Conservation (phyloP, 1,140 invertebrate genomes). For the Drosophila burlai region DNA sequence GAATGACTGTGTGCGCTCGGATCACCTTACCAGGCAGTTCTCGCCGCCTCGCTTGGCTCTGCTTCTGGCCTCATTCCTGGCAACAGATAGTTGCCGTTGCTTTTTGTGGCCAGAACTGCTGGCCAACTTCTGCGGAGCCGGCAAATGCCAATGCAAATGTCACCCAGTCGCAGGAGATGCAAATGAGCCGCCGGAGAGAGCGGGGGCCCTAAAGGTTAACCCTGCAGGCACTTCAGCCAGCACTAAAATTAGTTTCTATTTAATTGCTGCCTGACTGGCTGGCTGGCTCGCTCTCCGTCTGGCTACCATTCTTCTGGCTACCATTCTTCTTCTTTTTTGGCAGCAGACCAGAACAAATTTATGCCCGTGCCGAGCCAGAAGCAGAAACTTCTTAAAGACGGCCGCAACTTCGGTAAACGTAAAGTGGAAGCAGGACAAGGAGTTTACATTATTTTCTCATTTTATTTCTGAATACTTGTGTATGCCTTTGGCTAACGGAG, state of each 20-base stretch:
- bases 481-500: constrained; percentile 55
- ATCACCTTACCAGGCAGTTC: constrained; percentile 48
- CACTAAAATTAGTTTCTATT: constrained; percentile 50
- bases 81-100: constrained; percentile 23
- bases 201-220: constrained; percentile 32
- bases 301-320: constrained; percentile 34
- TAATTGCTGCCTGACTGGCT: constrained; percentile 70
- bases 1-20: constrained; percentile 22
- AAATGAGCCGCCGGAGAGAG: constrained; percentile 19
- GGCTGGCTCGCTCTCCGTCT: constrained; percentile 54
- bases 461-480: constrained; percentile 16
- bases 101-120: constrained; percentile 24
- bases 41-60: constrained; percentile 28
- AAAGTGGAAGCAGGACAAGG: constrained; percentile 17
- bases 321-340: constrained; percentile 56
- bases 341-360: constrained; percentile 79
- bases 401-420: constrained; percentile 32
- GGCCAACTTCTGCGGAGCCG: constrained; percentile 25
- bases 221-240: background rate
- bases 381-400: constrained; percentile 24
- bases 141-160: constrained; percentile 74
- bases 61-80: constrained; percentile 45
- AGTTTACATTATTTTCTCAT: constrained; percentile 26
- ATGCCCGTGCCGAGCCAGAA: constrained; percentile 50
- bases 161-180: constrained; percentile 31